Evolutionary conservation across 2,888 invertebrate species (phyloP).

Genomic region (Elysia crispata): DNA sequence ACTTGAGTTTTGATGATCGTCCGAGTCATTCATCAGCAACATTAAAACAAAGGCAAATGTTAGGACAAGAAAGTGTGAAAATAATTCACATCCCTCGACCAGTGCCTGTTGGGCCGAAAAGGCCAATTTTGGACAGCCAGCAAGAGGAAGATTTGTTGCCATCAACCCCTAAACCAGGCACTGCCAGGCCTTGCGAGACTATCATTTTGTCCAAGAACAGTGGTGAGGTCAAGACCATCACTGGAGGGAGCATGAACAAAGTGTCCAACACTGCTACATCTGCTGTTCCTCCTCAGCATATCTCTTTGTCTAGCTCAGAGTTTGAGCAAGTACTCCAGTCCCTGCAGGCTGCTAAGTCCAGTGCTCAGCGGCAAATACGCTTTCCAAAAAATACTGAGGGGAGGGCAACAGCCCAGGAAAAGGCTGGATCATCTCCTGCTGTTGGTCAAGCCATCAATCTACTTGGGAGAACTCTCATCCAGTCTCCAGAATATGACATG

Average conservation of each 20-base stretch:
- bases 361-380: conserved; percentile 41
- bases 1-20: conserved; percentile 47
- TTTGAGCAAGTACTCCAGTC: conserved; percentile 40
- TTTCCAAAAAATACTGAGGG: conserved; percentile 36
- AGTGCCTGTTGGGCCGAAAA: too few species aligned
- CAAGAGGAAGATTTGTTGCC: conserved; percentile 30
- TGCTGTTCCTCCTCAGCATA: conserved; percentile 26
- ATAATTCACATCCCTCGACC: conserved; percentile 35
- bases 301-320: conserved; percentile 30
- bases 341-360: conserved; percentile 24
- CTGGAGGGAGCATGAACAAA: too few species aligned
- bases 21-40: neutral
- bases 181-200: conserved; percentile 45
- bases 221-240: conserved; percentile 37
- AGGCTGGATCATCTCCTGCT: neutral
- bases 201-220: conserved; percentile 39
- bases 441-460: conserved; percentile 1
- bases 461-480: conserved; percentile 42
- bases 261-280: neutral
- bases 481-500: conserved; percentile 53
- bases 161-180: conserved; percentile 35
- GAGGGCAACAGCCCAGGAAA: neutral
- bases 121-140: too few species aligned
- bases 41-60: neutral
- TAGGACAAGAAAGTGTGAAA: neutral